Conservation (phyloP, 2,797 vertebrate species). For the Odontamblyopus rebecca region DNA sequence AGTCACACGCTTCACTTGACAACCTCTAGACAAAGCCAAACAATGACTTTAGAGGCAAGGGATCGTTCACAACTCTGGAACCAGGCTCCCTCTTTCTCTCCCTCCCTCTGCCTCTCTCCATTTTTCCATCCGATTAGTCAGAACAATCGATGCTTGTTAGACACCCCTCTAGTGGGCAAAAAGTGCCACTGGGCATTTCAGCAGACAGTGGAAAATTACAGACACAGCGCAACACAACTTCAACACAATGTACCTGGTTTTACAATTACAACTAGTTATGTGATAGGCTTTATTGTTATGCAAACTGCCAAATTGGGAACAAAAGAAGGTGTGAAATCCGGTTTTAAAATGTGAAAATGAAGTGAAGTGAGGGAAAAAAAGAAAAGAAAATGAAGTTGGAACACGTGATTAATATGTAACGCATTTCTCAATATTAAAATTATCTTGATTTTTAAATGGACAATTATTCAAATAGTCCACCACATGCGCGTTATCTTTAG, state of each 20-base stretch:
- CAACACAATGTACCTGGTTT: neutral
- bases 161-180: conserved; percentile 50
- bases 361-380: too few relatives aligned
- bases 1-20: conserved; percentile 15
- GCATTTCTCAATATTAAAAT: too few relatives aligned
- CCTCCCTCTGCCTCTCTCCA: conserved; percentile 18
- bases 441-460: neutral
- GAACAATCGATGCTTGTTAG: conserved; percentile 51
- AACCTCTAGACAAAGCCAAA: conserved; percentile 19
- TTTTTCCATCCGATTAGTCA: conserved; percentile 59
- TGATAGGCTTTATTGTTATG: neutral
- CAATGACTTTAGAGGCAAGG: conserved; percentile 28
- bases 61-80: conserved; percentile 43
- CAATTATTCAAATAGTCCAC: neutral
- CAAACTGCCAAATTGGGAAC: neutral
- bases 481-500: neutral
- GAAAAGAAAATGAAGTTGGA: neutral
- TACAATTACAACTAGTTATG: neutral
- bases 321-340: neutral
- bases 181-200: conserved; percentile 22
- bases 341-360: neutral
- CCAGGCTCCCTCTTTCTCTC: conserved; percentile 23
- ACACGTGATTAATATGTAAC: neutral
- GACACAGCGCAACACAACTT: conserved; percentile 1
- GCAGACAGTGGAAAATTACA: conserved; percentile 62